These are phyloP conservation scores for Drymodes brunneopygia DNA, from an alignment of 2,113 vertebrate genomes.

Conservation along the genomic window DNA sequence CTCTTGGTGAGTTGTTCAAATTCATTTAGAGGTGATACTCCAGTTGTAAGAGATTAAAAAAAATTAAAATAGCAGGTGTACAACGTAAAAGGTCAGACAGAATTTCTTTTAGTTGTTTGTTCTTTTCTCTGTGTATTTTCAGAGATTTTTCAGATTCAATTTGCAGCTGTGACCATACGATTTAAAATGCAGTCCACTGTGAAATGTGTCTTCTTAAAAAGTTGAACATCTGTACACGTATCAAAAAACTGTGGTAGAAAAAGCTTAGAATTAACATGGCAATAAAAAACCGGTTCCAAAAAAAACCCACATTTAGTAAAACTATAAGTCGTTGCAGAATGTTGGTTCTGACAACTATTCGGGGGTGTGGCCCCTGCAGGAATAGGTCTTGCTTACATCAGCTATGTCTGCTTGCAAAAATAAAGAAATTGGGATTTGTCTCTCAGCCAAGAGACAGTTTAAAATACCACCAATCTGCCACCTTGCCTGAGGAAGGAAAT, in stretches of 20 bases:
- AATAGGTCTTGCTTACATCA: neutral
- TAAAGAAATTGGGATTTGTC: neutral
- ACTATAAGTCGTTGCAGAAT: neutral
- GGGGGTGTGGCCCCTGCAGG: neutral
- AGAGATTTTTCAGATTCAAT: neutral
- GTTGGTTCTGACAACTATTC: neutral
- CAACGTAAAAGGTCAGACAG: neutral
- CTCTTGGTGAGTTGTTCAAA: constrained; percentile 31
- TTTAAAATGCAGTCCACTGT: neutral
- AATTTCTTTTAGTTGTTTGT: neutral
- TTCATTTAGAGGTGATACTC: neutral
- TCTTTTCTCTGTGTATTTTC: neutral
- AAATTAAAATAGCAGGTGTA: neutral
- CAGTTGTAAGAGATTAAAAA: neutral
- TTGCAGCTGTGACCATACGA: accelerated
- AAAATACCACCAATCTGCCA: constrained; percentile 35
- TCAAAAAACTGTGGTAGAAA: neutral
- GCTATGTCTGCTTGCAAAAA: neutral
- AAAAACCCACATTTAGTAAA: neutral
- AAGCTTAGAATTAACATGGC: neutral
- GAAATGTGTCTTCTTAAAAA: neutral
- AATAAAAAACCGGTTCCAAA: neutral
- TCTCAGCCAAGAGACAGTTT: neutral
- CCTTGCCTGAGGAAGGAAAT: constrained; percentile 20
- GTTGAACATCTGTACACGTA: neutral